phyloP scores from a whole-genome alignment of 2,797 vertebrate species.

The Neosilurus hyrtlii region DNA sequence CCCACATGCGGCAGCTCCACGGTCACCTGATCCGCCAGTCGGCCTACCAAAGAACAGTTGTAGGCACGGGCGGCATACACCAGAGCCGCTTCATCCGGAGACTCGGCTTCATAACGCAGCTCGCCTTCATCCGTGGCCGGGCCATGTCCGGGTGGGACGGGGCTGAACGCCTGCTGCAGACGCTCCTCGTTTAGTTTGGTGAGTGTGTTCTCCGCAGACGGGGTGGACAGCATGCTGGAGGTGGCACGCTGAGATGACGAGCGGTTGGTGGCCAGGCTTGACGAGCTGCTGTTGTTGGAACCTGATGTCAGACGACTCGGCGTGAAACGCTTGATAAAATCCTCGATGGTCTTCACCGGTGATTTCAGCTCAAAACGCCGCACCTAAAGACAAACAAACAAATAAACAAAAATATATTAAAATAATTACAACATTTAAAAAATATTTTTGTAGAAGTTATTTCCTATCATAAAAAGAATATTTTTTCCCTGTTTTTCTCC shows the following conservation, averaged over 20 bases:
- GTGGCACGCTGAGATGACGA: conserved; percentile 73
- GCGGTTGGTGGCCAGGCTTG: conserved; percentile 80
- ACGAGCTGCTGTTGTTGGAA: conserved; percentile 87
- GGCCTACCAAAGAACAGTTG: conserved; percentile 85
- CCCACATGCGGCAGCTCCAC: conserved; percentile 93
- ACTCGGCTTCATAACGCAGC: conserved; percentile 91
- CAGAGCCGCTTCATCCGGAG: conserved; percentile 92
- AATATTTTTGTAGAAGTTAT: not conserved
- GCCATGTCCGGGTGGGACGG: conserved; percentile 50
- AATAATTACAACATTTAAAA: not conserved
- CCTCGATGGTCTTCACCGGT: conserved; percentile 95
- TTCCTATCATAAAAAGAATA: not conserved
- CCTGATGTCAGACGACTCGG: conserved; percentile 88
- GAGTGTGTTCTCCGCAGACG: conserved; percentile 79
- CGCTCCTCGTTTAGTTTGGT: conserved; percentile 80
- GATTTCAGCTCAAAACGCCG: conserved; percentile 89
- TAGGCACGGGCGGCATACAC: conserved; percentile 94
- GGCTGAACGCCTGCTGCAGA: conserved; percentile 71
- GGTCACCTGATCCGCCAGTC: conserved; percentile 88
- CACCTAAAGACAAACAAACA: conserved; percentile 71
- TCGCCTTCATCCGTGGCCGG: conserved; percentile 74
- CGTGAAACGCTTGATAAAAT: conserved; percentile 91
- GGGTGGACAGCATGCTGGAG: conserved; percentile 75
- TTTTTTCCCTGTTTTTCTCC: not conserved
- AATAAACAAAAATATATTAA: not conserved